Conservation (phyloP, 35 echinoderm and acorn worm species). For the Strongylocentrotus purpuratus region DNA sequence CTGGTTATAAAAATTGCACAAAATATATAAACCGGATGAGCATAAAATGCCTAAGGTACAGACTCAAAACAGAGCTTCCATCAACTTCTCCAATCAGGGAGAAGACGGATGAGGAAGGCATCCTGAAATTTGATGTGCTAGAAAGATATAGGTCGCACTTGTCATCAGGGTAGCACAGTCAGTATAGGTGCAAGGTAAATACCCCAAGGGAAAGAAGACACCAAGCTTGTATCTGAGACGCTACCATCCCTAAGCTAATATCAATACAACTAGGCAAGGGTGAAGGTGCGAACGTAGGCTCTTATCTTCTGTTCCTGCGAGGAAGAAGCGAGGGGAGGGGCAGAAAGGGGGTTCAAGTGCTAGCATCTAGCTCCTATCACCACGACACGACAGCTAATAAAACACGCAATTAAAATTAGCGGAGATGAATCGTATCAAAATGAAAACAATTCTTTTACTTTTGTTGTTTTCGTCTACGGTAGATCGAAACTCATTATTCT, state of each 20-base stretch:
- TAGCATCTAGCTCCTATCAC: background rate
- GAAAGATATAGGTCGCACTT: conserved; percentile 41
- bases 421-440: background rate
- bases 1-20: too few species aligned
- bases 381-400: background rate
- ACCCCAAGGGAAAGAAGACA: conserved; percentile 32
- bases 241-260: background rate
- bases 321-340: background rate
- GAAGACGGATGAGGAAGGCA: background rate
- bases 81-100: background rate
- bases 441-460: background rate
- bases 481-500: background rate
- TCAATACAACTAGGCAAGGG: conserved; percentile 28
- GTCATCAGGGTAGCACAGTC: background rate
- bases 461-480: background rate
- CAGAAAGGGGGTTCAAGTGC: background rate
- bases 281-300: conserved; percentile 18
- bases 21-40: too few species aligned
- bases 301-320: background rate
- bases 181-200: conserved; percentile 9
- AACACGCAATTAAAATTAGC: background rate
- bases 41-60: background rate
- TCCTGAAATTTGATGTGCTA: conserved; percentile 10
- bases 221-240: background rate
- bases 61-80: background rate